A percentile compares a stretch with the other conserved stretches of the same genome.
These are phyloP conservation scores for zebrafish (Danio rerio) DNA, from an alignment of 2,113 vertebrate species.

Conservation along the genomic window DNA sequence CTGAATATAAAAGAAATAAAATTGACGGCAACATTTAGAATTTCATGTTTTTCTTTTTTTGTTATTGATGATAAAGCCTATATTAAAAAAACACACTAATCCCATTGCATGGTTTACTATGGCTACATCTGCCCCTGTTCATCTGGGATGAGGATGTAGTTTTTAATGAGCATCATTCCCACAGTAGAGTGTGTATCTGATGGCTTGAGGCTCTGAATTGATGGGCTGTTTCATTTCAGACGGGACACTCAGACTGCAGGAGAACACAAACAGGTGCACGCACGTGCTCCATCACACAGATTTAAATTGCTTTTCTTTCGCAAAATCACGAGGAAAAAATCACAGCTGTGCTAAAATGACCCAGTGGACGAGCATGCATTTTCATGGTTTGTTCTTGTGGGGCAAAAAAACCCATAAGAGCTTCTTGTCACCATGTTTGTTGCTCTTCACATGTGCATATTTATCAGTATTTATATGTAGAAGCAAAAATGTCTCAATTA, in stretches of 20 bases:
- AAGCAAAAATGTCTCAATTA: too few species aligned
- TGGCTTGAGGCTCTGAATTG: constrained; percentile 61
- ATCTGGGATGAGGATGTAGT: neutral
- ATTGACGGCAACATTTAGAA: too few species aligned
- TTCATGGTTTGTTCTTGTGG: neutral
- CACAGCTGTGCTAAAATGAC: neutral
- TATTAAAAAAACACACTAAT: neutral
- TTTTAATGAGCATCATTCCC: constrained; percentile 26
- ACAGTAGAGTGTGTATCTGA: constrained; percentile 35
- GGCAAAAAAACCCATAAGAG: neutral
- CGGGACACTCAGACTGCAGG: constrained; percentile 47
- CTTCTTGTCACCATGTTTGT: neutral
- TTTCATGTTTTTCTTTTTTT: too few species aligned
- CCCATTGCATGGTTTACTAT: neutral
- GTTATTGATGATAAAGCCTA: neutral
- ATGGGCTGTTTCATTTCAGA: constrained; percentile 57
- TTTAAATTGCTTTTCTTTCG: constrained; percentile 31
- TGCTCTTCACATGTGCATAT: neutral
- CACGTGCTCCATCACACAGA: constrained; percentile 7
- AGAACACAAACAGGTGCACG: constrained; percentile 15
- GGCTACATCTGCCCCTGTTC: neutral
- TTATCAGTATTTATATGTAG: too few species aligned
- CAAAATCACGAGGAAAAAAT: constrained; percentile 4
- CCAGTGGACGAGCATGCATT: neutral
- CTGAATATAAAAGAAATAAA: too few species aligned